phyloP scores from a whole-genome alignment of 2,797 vertebrate species.

The Rhynchotus rufescens region DNA sequence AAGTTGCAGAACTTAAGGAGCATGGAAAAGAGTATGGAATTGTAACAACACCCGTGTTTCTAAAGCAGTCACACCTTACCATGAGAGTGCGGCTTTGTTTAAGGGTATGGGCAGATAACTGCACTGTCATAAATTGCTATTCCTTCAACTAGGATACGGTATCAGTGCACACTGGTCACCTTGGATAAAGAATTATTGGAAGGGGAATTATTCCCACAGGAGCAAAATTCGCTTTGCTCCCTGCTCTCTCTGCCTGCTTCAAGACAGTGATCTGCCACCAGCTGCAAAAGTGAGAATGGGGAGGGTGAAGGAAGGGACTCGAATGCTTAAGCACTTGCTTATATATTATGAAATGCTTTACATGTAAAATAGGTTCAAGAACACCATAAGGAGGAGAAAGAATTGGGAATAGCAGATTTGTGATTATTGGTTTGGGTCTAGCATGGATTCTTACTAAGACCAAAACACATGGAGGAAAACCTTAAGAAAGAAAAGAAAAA shows the following conservation, averaged over 20 bases:
- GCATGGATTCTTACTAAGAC: not conserved
- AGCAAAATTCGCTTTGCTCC: conserved; percentile 5
- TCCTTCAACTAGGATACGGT: not conserved
- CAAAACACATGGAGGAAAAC: not conserved
- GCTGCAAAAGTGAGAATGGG: not conserved
- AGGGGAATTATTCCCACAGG: conserved; percentile 38
- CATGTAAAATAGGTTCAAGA: conserved; percentile 33
- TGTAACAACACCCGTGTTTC: not conserved
- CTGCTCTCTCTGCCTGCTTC: not conserved
- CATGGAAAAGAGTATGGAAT: not conserved
- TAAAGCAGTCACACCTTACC: not conserved
- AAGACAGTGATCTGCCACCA: conserved; percentile 36
- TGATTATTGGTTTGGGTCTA: conserved; percentile 11
- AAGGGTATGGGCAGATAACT: not conserved
- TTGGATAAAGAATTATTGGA: conserved; percentile 37
- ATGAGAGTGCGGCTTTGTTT: not conserved
- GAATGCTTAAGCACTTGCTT: conserved; percentile 37
- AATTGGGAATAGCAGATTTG: conserved; percentile 13
- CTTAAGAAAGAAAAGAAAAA: not conserved
- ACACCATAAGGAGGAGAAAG: not conserved
- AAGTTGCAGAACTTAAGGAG: not conserved
- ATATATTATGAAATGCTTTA: not conserved
- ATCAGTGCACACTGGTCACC: conserved; percentile 20
- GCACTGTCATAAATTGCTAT: not conserved
- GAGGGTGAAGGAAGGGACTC: not conserved